Evolutionary conservation across 1,140 invertebrate species (phyloP).

Genomic region (Bicyclus anynana): DNA sequence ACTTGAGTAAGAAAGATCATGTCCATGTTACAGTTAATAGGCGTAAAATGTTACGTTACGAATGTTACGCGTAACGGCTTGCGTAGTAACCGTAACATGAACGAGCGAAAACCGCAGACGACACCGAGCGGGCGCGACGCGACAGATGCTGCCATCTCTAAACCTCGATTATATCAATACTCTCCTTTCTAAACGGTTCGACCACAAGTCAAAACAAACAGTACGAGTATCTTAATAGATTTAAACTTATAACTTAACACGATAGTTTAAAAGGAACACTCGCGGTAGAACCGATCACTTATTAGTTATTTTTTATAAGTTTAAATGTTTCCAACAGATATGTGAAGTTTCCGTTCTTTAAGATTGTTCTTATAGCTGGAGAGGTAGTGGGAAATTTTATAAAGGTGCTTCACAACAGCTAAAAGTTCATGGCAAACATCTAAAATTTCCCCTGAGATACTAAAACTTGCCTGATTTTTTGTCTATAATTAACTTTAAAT

Average conservation of each 20-base stretch:
- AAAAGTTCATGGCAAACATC: not conserved
- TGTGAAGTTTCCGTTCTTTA: conserved; percentile 15
- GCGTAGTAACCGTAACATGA: not conserved
- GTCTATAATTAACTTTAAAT: too few relatives aligned
- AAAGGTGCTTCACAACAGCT: not conserved
- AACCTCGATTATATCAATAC: conserved; percentile 12
- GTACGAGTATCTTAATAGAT: conserved; percentile 13
- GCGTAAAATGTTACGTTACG: not conserved
- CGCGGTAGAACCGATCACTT: conserved; percentile 21
- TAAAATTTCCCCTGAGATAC: too few relatives aligned
- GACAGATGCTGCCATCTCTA: conserved; percentile 7
- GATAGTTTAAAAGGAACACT: conserved; percentile 26
- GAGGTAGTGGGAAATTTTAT: not conserved
- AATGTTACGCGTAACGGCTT: not conserved
- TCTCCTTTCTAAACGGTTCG: conserved; percentile 17
- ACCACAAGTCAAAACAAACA: conserved; percentile 22
- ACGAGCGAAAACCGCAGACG: conserved; percentile 9
- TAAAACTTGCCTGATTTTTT: too few relatives aligned
- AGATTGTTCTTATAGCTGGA: not conserved
- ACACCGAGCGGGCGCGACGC: not conserved
- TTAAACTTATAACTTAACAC: conserved; percentile 9
- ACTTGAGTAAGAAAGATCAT: conserved; percentile 15
- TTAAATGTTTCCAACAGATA: conserved; percentile 20
- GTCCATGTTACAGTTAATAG: not conserved
- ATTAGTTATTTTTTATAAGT: conserved; percentile 7